Conservation (phyloP, 2,888 invertebrate genomes). For the Linyphia triangularis region DNA sequence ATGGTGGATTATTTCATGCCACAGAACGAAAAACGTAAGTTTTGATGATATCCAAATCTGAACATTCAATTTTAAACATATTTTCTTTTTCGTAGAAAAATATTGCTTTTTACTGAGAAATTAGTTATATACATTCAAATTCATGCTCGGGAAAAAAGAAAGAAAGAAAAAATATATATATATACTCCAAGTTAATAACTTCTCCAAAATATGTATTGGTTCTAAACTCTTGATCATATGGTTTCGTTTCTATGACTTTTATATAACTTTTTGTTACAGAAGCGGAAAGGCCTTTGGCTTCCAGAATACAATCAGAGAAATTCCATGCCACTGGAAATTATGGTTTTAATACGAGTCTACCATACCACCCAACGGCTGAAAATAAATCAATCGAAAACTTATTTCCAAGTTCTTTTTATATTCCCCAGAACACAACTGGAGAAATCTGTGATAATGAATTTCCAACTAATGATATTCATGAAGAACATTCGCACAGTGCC, state of each 20-base stretch:
- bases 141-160: no score
- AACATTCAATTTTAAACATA: background rate
- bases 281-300: constrained; percentile 38
- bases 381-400: constrained; percentile 8
- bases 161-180: no score
- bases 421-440: background rate
- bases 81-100: no score
- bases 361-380: constrained; percentile 20
- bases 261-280: constrained; percentile 9
- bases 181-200: no score
- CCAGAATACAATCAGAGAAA: constrained; percentile 1
- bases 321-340: background rate
- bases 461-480: background rate
- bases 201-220: no score
- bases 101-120: no score
- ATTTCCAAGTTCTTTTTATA: background rate
- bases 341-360: background rate
- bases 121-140: no score
- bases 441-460: background rate
- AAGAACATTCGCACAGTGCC: background rate
- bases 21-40: constrained; percentile 55
- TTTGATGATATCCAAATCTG: background rate
- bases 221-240: no score
- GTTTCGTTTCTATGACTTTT: no score
- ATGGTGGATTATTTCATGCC: constrained; percentile 68